A percentile compares a stretch with the other conserved stretches of the same genome.
These are phyloP conservation scores for Blennius ocellaris DNA, from an alignment of 2,113 vertebrate genomes.

Conservation along the genomic window DNA sequence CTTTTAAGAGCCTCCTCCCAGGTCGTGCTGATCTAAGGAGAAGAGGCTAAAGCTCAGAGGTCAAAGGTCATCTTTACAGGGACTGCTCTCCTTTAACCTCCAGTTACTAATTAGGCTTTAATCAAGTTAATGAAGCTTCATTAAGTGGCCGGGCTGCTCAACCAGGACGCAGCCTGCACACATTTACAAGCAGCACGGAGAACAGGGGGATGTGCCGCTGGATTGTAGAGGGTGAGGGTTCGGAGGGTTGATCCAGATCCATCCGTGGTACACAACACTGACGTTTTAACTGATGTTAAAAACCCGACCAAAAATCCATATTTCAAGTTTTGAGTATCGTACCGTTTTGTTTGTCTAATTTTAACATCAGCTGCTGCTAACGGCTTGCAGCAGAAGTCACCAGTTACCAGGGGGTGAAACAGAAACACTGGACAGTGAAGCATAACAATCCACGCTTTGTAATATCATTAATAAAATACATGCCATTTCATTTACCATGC, in stretches of 20 bases:
- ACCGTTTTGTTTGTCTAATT: too few species aligned
- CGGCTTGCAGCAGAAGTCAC: too few species aligned
- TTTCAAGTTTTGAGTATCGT: too few species aligned
- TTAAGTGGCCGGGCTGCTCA: slow-evolving; percentile 64
- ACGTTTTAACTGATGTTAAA: too few species aligned
- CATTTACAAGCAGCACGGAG: slow-evolving; percentile 41
- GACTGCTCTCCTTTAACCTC: slow-evolving; percentile 49
- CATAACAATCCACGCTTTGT: too few species aligned
- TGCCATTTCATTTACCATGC: too few species aligned
- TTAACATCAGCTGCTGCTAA: too few species aligned
- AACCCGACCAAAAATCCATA: too few species aligned
- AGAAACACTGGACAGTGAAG: too few species aligned
- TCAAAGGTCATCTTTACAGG: slow-evolving; percentile 73
- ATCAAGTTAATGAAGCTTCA: slow-evolving; percentile 83
- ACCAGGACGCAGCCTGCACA: slow-evolving; percentile 54
- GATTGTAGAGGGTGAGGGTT: slow-evolving; percentile 4
- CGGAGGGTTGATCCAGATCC: slow-evolving; percentile 34
- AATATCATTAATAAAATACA: too few species aligned
- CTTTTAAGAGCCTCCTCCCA: slow-evolving; percentile 61
- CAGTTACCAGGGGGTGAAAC: too few species aligned
- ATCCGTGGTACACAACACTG: slow-evolving; percentile 53
- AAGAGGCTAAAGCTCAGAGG: slow-evolving; percentile 66
- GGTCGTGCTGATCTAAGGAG: slow-evolving; percentile 62
- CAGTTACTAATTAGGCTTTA: slow-evolving; percentile 77
- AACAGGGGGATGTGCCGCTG: background rate